These are phyloP conservation scores for Drosophila pachea DNA, from an alignment of 1,140 invertebrate genomes.

Conservation along the genomic window DNA sequence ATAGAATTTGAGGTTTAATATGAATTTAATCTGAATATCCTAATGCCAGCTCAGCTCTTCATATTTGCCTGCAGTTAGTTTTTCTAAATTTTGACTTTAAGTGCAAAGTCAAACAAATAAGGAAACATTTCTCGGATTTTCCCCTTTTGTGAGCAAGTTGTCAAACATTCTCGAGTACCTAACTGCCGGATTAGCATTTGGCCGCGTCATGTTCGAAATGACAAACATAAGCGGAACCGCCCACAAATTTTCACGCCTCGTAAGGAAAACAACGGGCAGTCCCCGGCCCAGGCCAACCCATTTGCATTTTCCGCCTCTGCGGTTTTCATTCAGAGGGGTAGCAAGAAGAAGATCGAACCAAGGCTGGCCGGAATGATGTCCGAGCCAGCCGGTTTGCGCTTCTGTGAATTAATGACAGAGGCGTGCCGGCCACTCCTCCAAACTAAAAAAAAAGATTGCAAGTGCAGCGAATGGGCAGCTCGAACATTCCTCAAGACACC, in stretches of 20 bases:
- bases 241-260: constrained; percentile 71
- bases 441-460: background rate
- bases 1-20: background rate
- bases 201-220: constrained; percentile 35
- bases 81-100: background rate
- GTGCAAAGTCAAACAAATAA: constrained; percentile 1
- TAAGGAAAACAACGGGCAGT: constrained; percentile 46
- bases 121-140: background rate
- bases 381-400: constrained; percentile 29
- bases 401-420: constrained; percentile 70
- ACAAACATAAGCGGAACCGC: constrained; percentile 63
- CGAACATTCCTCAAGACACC: background rate
- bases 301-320: constrained; percentile 74
- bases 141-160: constrained; percentile 46
- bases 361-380: background rate
- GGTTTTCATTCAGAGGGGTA: constrained; percentile 43
- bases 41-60: constrained; percentile 1
- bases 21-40: background rate
- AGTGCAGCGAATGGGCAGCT: background rate
- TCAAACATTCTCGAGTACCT: constrained; percentile 55
- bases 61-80: background rate
- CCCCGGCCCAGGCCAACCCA: constrained; percentile 44
- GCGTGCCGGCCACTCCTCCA: constrained; percentile 67
- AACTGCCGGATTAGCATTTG: constrained; percentile 14
- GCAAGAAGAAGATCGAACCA: too few relatives aligned